Evolutionary conservation across 2,113 vertebrate genomes (phyloP).

Genomic region (Mirounga angustirostris): DNA sequence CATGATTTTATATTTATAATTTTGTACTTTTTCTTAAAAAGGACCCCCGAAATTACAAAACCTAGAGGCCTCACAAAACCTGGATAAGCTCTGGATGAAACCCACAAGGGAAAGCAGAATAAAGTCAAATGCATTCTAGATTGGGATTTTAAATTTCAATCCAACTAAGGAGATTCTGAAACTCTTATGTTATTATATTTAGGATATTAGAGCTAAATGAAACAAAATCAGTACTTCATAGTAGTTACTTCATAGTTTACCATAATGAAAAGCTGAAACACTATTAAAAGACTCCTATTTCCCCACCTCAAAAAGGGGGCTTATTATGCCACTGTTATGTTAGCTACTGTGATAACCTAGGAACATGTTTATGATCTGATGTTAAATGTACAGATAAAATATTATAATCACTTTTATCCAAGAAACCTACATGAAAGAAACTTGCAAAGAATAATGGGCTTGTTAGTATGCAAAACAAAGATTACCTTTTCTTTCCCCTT

Average conservation of each 20-base stretch:
- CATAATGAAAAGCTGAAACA: not conserved
- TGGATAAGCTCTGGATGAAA: not conserved
- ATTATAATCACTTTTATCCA: not conserved
- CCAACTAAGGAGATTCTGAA: not conserved
- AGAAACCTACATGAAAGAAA: conserved; percentile 28
- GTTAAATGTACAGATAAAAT: not conserved
- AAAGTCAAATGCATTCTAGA: not conserved
- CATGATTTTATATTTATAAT: not conserved
- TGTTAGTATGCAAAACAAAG: not conserved
- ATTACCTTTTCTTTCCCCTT: not conserved
- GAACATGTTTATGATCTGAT: not conserved
- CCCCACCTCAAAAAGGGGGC: not conserved
- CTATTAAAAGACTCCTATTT: not conserved
- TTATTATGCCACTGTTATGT: not conserved
- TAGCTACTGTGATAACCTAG: not conserved
- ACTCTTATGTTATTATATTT: not conserved
- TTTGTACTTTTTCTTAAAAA: not conserved
- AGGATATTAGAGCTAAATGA: not conserved
- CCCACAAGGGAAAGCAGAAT: not conserved
- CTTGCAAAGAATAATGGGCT: not conserved
- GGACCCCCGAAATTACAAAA: not conserved
- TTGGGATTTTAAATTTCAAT: not conserved
- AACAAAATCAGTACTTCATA: not conserved
- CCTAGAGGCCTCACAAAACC: not conserved
- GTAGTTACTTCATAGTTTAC: not conserved